phyloP scores from a whole-genome alignment of 1,140 invertebrate species.

The Orius laevigatus region DNA sequence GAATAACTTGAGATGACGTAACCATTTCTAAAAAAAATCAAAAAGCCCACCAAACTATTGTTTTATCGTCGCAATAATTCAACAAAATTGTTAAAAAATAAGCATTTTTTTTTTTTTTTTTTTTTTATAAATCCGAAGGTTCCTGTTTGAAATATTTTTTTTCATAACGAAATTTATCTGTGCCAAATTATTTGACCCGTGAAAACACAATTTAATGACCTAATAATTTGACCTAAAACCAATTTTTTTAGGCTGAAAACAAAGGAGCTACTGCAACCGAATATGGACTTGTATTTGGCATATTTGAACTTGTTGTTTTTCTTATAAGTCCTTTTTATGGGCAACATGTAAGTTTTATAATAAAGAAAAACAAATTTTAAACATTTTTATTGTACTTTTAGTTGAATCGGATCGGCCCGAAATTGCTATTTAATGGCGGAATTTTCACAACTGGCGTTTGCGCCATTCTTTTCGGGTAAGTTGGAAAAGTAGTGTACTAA shows the following conservation, averaged over 20 bases:
- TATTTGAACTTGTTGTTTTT: slow-evolving; percentile 85
- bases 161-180: too few relatives aligned
- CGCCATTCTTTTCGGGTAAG: slow-evolving; percentile 71
- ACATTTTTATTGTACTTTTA: slow-evolving; percentile 21
- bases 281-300: slow-evolving; percentile 81
- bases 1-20: too few relatives aligned
- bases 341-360: slow-evolving; percentile 34
- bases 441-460: slow-evolving; percentile 70
- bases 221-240: background rate
- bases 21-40: too few relatives aligned
- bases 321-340: slow-evolving; percentile 77
- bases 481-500: background rate
- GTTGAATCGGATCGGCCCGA: slow-evolving; percentile 67
- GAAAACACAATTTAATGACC: background rate
- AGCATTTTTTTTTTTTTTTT: too few relatives aligned
- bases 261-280: slow-evolving; percentile 75
- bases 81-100: too few relatives aligned
- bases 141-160: too few relatives aligned
- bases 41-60: too few relatives aligned
- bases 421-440: slow-evolving; percentile 69
- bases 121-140: too few relatives aligned
- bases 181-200: background rate
- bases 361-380: background rate
- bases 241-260: slow-evolving; percentile 47
- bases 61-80: too few relatives aligned